Percentiles rank a stretch among this genome's conserved stretches.
Conservation (phyloP, 2,888 invertebrate species). For the Drosophila macrospina region DNA sequence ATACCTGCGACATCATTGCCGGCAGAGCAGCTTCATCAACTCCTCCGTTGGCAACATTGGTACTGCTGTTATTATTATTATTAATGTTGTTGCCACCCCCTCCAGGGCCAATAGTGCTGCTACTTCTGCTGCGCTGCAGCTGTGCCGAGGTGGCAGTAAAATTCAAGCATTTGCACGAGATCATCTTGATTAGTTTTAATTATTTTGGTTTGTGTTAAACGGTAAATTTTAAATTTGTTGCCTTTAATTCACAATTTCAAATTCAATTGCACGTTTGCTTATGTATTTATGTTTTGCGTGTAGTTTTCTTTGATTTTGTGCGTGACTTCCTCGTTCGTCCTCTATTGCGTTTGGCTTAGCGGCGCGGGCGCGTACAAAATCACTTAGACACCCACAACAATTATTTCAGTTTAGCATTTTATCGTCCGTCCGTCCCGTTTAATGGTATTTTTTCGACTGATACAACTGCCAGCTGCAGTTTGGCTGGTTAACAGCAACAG, state of each 20-base stretch:
- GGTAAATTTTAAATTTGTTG: slow-evolving; percentile 21
- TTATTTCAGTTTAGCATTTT: slow-evolving; percentile 42
- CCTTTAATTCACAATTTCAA: slow-evolving; percentile 37
- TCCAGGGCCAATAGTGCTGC: slow-evolving; percentile 15
- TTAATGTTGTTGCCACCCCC: slow-evolving; percentile 31
- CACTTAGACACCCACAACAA: slow-evolving; percentile 54
- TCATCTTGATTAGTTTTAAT: slow-evolving; percentile 75
- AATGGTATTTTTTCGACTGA: slow-evolving; percentile 56
- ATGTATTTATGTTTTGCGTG: slow-evolving; percentile 21
- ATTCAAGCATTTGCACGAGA: slow-evolving; percentile 92
- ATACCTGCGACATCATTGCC: slow-evolving; percentile 63
- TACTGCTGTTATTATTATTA: slow-evolving; percentile 26
- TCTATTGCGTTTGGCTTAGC: slow-evolving; percentile 52
- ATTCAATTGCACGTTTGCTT: slow-evolving; percentile 40
- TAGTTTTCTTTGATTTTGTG: slow-evolving; percentile 40
- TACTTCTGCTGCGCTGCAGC: slow-evolving; percentile 48
- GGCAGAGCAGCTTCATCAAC: slow-evolving; percentile 44
- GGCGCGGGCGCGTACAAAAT: slow-evolving; percentile 66
- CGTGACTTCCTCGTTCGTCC: slow-evolving; percentile 60
- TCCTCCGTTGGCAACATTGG: slow-evolving; percentile 2
- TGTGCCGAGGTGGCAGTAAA: slow-evolving; percentile 72
- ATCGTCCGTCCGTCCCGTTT: slow-evolving; percentile 48
- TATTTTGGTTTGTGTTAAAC: slow-evolving; percentile 44
- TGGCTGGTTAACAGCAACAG: no score
- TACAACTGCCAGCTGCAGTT: neutral